These are phyloP conservation scores for Drosophila falleni DNA, from an alignment of 2,888 invertebrate genomes.

Conservation along the genomic window DNA sequence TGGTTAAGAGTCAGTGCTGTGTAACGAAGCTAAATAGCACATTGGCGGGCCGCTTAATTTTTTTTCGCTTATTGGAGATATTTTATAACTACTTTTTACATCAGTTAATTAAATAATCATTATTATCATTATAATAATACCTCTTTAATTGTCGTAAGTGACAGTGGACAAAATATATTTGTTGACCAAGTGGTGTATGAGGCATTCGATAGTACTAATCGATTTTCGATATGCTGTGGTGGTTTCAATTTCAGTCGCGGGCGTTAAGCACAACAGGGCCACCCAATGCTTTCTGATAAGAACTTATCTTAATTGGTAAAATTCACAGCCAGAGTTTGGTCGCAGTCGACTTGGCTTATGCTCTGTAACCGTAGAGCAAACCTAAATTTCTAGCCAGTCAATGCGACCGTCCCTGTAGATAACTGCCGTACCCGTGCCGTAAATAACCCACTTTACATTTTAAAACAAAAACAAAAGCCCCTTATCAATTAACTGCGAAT, in stretches of 20 bases:
- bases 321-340: constrained; percentile 29
- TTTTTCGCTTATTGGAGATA: neutral
- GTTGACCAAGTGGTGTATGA: neutral
- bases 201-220: constrained; percentile 21
- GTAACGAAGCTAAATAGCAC: neutral
- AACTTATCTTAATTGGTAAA: constrained; percentile 68
- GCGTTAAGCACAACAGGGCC: constrained; percentile 28
- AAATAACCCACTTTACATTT: constrained; percentile 76
- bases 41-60: constrained; percentile 24
- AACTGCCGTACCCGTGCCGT: constrained; percentile 41
- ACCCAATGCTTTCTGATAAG: constrained; percentile 55
- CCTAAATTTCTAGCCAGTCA: constrained; percentile 16
- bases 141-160: neutral
- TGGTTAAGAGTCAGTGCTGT: constrained; percentile 36
- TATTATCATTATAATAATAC: too few relatives aligned
- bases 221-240: constrained; percentile 26
- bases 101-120: neutral
- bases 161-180: neutral
- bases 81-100: neutral
- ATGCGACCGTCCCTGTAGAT: constrained; percentile 39
- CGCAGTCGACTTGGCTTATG: constrained; percentile 42
- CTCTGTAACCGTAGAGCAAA: constrained; percentile 42
- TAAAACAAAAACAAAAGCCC: constrained; percentile 63
- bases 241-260: constrained; percentile 24
- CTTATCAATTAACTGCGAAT: constrained; percentile 70